Evolutionary conservation across 2,113 vertebrate species (phyloP).

Genomic region (Lasiurus borealis): DNA sequence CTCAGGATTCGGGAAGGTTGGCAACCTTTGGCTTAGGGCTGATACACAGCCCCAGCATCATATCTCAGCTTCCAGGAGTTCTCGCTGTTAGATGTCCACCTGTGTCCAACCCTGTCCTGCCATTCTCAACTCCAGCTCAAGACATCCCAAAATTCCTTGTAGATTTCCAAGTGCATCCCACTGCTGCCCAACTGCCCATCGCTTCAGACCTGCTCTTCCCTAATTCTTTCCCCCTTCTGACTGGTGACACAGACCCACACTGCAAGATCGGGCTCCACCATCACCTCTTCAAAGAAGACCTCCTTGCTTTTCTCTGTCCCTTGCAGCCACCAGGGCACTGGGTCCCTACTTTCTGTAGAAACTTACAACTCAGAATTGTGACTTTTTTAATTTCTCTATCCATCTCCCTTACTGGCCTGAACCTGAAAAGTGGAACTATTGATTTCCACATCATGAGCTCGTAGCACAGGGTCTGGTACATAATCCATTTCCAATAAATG

Average conservation of each 20-base stretch:
- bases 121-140: background rate
- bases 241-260: background rate
- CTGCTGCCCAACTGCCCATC: background rate
- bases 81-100: background rate
- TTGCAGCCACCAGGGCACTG: background rate
- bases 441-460: background rate
- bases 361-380: background rate
- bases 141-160: accelerated
- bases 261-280: background rate
- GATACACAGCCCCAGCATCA: background rate
- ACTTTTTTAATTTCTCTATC: background rate
- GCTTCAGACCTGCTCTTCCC: background rate
- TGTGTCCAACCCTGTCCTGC: too few relatives aligned
- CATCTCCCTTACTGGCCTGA: background rate
- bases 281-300: background rate
- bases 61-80: too few relatives aligned
- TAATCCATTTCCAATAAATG: slow-evolving; percentile 4
- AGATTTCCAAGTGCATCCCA: too few relatives aligned
- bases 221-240: background rate
- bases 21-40: background rate
- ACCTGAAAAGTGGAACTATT: background rate
- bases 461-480: background rate
- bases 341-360: background rate
- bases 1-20: background rate
- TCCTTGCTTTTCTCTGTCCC: background rate